Base-by-base conservation (phyloP, 2,888 invertebrate genomes). In the Taphrorychus bicolor region DNA sequence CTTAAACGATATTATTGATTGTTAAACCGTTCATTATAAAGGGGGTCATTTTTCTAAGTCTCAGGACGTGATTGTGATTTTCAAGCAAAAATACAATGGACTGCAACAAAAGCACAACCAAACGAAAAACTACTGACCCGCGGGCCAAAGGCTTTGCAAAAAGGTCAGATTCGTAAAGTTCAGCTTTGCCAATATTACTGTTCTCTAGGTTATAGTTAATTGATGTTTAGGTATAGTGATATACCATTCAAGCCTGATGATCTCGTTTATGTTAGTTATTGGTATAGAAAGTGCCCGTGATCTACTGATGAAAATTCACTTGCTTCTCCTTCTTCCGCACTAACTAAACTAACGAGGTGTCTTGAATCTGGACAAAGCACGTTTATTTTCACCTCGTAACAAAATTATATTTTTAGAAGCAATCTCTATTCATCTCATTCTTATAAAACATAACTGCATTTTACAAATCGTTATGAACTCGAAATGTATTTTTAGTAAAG, bases 81-180 rank as follows among this genome's bases (percentile, higher is more conserved):
- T 18, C 7, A 32, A 49, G 22, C 9, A 63, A 53, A 61, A 51
- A 49, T 21, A 57, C 62, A 63, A 63, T 56, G 14, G 57, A 32
- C 51, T 40, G 14, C 23, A 40, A 24, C 49, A 62, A 62, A 56
- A 32, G 32, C 40, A 7, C 23, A 42, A 48, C 32, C 22, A 23
- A 32, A 56, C 14, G n/a, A 62, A 54, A 51, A 51, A 22, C 18
- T 16, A 21, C 7, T 42, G 9, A 24, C 51, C 14, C 7, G 14
- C 17, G 56, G 48, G 49, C 40, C 24, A 58, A 45, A 21, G 57
- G 41, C 41, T 63, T 19, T 16, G 5, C 61, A 22, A 51, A 63
- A 51, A 57, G 63, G 63, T 63, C 51, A 63, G 51, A 56, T 56
- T 17, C 9, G 9, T 48, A 53, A 23, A 42, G 49, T 56, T 49